These are phyloP conservation scores for Amblyornis subalaris DNA, from an alignment of 2,113 vertebrate genomes.

Conservation along the genomic window DNA sequence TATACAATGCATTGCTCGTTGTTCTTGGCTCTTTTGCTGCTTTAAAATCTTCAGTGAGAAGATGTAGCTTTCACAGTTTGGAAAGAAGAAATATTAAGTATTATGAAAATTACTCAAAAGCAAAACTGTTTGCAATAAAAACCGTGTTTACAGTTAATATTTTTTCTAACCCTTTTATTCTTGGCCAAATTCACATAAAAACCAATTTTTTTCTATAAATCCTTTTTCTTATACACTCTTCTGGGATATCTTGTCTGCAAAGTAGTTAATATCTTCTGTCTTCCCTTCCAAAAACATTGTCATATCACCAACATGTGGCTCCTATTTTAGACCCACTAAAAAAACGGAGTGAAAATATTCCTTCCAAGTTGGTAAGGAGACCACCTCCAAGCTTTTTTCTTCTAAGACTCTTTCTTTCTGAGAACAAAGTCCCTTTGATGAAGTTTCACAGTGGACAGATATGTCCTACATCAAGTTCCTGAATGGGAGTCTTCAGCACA, in stretches of 20 bases:
- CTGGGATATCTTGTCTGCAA: not conserved
- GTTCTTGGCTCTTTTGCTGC: not conserved
- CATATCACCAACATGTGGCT: not conserved
- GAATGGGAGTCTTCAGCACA: not conserved
- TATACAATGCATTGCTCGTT: not conserved
- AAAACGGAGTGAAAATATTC: not conserved
- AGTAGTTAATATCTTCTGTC: not conserved
- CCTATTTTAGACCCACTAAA: not conserved
- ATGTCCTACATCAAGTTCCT: not conserved
- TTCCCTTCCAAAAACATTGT: not conserved
- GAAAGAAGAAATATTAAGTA: not conserved
- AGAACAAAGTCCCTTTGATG: conserved; percentile 23
- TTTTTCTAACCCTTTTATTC: not conserved
- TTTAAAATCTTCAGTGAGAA: not conserved
- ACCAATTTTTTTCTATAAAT: not conserved
- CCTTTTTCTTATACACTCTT: not conserved
- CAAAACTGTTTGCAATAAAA: not conserved
- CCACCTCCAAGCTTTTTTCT: not conserved
- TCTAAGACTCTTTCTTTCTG: not conserved
- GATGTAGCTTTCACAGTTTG: not conserved
- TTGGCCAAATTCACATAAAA: not conserved
- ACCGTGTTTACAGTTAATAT: accelerated
- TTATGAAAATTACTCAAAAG: not conserved
- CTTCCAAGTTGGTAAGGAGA: not conserved
- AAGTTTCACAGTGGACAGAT: not conserved